A percentile compares a stretch with the other conserved stretches of the same genome.
Evolutionary conservation across 2,113 vertebrate species (phyloP).

Genomic region (Cyphomyrus discorhynchus): DNA sequence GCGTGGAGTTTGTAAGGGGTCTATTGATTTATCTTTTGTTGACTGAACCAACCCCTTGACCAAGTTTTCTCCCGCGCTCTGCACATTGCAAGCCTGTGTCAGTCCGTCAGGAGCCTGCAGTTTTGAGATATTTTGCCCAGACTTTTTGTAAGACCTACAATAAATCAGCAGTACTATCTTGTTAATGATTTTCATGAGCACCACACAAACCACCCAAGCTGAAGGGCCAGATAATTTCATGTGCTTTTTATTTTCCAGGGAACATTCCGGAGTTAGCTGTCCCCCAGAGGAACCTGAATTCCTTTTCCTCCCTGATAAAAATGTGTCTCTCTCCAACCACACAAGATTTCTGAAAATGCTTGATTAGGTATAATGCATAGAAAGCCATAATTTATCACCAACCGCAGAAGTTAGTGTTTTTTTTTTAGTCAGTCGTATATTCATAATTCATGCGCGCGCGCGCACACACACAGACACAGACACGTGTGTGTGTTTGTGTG

Average conservation of each 20-base stretch:
- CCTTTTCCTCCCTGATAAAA: neutral
- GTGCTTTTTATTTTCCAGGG: neutral
- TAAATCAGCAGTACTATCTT: neutral
- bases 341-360: neutral
- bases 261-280: neutral
- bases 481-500: no score
- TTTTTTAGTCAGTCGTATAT: neutral
- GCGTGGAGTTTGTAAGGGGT: neutral
- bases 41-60: neutral
- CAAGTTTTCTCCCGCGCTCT: neutral
- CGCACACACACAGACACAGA: no score
- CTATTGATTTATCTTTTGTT: neutral
- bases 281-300: neutral
- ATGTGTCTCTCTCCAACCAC: neutral
- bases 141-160: neutral
- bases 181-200: neutral
- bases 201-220: neutral
- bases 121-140: neutral
- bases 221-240: neutral
- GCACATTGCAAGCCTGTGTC: neutral
- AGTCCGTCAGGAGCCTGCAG: neutral
- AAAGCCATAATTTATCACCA: neutral
- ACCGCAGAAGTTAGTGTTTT: neutral
- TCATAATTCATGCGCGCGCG: no score
- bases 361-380: neutral